Evolutionary conservation across 2,888 invertebrate genomes (phyloP), one percentile per base, ranked within the genome.

Genomic region (Dryadula phaetusa): DNA sequence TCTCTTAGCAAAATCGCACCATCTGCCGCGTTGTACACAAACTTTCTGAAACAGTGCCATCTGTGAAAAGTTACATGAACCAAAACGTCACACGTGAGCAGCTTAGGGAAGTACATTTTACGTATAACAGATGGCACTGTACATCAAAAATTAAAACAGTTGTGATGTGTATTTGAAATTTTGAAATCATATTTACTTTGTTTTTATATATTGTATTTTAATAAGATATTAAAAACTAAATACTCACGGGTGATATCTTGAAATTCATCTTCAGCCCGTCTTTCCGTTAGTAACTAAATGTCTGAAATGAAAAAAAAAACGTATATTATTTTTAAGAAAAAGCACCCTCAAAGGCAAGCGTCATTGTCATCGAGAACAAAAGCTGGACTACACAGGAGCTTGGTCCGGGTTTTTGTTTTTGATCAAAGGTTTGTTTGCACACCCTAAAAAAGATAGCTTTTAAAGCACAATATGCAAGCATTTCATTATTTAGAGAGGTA

Each of bases 231-330:
- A 42, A 62, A 12, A 25, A 32, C 7, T 80, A 82, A 66, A 72
- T 86, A 92, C 91, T 91, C 77, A 92, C 91, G 88, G 88, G 85
- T 90, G 86, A 84, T 83, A 85, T 84, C 78, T 84, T 82, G 77
- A 80, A 78, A 75, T 81, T 77, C 90, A 88, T 90, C 73, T 70
- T 77, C 76, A 74, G 73, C 73, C 77, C 78, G 75, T 78, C 74
- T 54, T 46, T 52, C 28, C 28, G 28, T 67, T 71, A 47, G 69
- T 72, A 72, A 75, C 66, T 67, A 67, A 75, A 74, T 70, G 72
- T 75, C 75, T 75, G 75, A 52, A 73, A 74, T 22, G 56, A 67
- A 69, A 70, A 66, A 67, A 64, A 62, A 66, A 12, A 32, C 16
- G 54, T 62, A 56, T 56, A 40, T 56, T 56, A 64, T 70, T 72